Evolutionary conservation across 2,888 invertebrate genomes (phyloP).

Genomic region (Anorthoa munda): DNA sequence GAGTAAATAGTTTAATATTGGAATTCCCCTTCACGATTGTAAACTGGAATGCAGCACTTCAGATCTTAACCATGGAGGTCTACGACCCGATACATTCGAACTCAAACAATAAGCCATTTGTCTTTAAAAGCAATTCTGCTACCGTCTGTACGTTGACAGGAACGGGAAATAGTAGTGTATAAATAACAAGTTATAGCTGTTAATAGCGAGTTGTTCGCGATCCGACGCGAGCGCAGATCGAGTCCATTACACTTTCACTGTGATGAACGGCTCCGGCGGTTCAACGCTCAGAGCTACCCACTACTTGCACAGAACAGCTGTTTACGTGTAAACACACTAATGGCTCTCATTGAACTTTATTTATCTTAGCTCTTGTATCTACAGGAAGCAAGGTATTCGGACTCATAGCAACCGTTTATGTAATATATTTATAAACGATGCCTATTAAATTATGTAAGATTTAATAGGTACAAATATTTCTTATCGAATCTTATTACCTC

Average conservation of each 20-base stretch:
- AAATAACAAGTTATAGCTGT: constrained; percentile 61
- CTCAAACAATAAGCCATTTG: constrained; percentile 20
- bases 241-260: constrained; percentile 68
- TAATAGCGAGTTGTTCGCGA: constrained; percentile 51
- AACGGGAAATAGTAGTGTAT: constrained; percentile 64
- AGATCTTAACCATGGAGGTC: neutral
- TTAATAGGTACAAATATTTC: neutral
- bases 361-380: constrained; percentile 14
- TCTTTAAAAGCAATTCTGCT: constrained; percentile 42
- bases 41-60: constrained; percentile 5
- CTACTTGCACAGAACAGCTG: constrained; percentile 64
- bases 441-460: constrained; percentile 10
- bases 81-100: constrained; percentile 9
- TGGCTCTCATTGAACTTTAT: constrained; percentile 20
- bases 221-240: constrained; percentile 60
- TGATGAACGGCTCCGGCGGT: constrained; percentile 61
- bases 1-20: neutral
- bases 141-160: constrained; percentile 55
- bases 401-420: neutral
- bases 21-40: neutral
- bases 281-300: constrained; percentile 75
- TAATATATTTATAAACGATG: constrained; percentile 1
- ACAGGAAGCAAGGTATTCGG: constrained; percentile 26
- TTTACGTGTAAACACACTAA: constrained; percentile 52
- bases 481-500: neutral